phyloP scores from a whole-genome alignment of 2,888 invertebrate species.

The Lamproptera curius region DNA sequence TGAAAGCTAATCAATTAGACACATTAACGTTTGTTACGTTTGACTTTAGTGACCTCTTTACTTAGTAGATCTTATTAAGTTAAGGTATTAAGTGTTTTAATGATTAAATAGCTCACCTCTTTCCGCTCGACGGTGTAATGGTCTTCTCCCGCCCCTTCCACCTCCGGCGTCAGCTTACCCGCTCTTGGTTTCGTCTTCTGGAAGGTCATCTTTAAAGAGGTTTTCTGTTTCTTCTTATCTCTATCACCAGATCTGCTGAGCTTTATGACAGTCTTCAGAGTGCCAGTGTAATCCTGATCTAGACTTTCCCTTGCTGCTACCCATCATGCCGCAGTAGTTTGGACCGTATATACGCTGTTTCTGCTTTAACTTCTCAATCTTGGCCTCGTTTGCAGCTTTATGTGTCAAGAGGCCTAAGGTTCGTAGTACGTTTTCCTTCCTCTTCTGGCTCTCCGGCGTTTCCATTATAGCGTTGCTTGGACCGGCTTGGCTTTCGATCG shows the following conservation, averaged over 20 bases:
- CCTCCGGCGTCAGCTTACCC: conserved; percentile 70
- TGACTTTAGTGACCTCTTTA: too few relatives aligned
- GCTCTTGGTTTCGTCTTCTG: conserved; percentile 82
- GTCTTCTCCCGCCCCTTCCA: conserved; percentile 51
- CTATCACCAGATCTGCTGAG: conserved; percentile 77
- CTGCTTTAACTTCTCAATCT: conserved; percentile 75
- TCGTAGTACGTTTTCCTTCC: conserved; percentile 86
- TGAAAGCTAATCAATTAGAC: too few relatives aligned
- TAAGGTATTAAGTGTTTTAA: too few relatives aligned
- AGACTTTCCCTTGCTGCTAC: conserved; percentile 43
- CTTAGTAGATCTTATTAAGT: too few relatives aligned
- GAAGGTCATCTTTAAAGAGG: conserved; percentile 87
- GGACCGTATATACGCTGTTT: conserved; percentile 55
- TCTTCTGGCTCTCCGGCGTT: conserved; percentile 81
- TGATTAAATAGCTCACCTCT: conserved; percentile 56
- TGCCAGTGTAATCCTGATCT: conserved; percentile 84
- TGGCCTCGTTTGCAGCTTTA: conserved; percentile 84
- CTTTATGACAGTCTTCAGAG: conserved; percentile 90
- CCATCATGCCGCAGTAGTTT: conserved; percentile 41
- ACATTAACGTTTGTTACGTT: too few relatives aligned
- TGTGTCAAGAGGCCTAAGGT: conserved; percentile 86
- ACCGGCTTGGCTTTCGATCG: conserved; percentile 51
- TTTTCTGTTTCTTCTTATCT: conserved; percentile 81
- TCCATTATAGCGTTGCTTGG: conserved; percentile 62
- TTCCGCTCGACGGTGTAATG: conserved; percentile 84